Conservation (phyloP, 2,888 invertebrate species). For the Endotricha flammealis region DNA sequence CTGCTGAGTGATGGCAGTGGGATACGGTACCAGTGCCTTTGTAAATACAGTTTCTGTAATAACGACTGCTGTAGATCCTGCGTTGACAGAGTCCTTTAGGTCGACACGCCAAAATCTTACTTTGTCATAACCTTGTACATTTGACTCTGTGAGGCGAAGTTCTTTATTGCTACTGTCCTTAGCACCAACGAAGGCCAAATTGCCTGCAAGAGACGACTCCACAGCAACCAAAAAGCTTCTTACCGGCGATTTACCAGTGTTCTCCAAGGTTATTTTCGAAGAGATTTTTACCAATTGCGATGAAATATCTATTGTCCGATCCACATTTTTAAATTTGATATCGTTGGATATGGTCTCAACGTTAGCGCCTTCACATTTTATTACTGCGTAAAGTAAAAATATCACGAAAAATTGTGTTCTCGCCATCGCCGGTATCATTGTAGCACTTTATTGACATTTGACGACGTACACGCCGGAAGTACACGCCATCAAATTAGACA, state of each 20-base stretch:
- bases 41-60: conserved; percentile 86
- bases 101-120: conserved; percentile 77
- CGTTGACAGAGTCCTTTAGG: conserved; percentile 78
- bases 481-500: conserved; percentile 56
- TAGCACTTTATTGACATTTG: conserved; percentile 43
- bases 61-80: conserved; percentile 78
- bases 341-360: conserved; percentile 75
- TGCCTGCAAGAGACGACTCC: conserved; percentile 79
- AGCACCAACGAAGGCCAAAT: conserved; percentile 86
- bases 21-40: conserved; percentile 89
- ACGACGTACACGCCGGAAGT: conserved; percentile 63
- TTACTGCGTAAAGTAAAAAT: conserved; percentile 46
- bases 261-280: conserved; percentile 89
- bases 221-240: conserved; percentile 84
- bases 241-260: conserved; percentile 85
- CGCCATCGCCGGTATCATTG: conserved; percentile 61
- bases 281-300: conserved; percentile 93
- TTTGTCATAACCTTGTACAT: conserved; percentile 69
- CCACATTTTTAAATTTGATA: conserved; percentile 86
- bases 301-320: conserved; percentile 90
- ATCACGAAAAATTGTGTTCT: conserved; percentile 49
- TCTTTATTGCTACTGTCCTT: conserved; percentile 81
- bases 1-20: conserved; percentile 91
- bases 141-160: conserved; percentile 69
- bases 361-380: conserved; percentile 47